Evolutionary conservation across 2,113 vertebrate genomes (phyloP).

Genomic region (Capreolus pygargus): DNA sequence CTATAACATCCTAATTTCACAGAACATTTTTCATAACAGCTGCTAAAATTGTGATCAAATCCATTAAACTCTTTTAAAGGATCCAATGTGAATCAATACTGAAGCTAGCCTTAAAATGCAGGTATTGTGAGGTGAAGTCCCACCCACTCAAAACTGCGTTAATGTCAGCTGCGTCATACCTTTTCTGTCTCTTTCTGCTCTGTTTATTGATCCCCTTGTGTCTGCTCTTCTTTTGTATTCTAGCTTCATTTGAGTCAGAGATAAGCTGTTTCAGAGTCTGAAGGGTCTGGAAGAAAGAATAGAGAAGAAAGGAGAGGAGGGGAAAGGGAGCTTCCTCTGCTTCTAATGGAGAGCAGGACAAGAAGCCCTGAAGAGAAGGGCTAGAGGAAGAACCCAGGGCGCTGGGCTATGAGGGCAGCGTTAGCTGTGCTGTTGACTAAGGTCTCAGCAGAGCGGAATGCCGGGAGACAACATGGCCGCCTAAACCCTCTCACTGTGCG

Average conservation of each 20-base stretch:
- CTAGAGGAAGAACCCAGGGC: not conserved
- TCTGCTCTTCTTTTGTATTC: not conserved
- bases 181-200: not conserved
- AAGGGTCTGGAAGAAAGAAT: not conserved
- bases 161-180: not conserved
- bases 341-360: not conserved
- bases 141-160: not conserved
- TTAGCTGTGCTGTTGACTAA: not conserved
- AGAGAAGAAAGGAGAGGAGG: not conserved
- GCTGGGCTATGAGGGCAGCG: not conserved
- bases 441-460: not conserved
- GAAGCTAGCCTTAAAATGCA: slow-evolving; percentile 19
- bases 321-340: not conserved
- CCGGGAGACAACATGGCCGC: not conserved
- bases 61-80: slow-evolving; percentile 46
- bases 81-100: not conserved
- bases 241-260: not conserved
- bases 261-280: not conserved
- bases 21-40: slow-evolving; percentile 59
- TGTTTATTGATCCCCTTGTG: not conserved
- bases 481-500: not conserved
- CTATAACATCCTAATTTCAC: slow-evolving; percentile 63
- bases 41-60: slow-evolving; percentile 42
- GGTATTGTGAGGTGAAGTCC: not conserved
- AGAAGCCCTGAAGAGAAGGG: not conserved